Evolutionary conservation across 2,888 invertebrate species (phyloP).

Genomic region (Aspidiotus destructor): DNA sequence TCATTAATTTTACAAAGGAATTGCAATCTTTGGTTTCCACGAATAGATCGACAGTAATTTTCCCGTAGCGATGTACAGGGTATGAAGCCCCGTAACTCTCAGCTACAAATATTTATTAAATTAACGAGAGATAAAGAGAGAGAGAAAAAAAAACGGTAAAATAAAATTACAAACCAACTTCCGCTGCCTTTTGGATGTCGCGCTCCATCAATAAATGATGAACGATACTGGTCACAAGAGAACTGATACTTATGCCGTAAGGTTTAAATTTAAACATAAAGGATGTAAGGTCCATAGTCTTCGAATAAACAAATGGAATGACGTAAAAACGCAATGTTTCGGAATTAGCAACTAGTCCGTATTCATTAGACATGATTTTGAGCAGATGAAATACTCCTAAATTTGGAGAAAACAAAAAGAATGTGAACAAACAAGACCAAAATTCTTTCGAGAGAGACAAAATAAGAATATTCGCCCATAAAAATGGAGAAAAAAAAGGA

Average conservation of each 20-base stretch:
- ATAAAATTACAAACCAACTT: constrained; percentile 19
- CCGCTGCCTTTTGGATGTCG: constrained; percentile 53
- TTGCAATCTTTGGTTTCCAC: too few relatives aligned
- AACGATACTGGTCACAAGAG: constrained; percentile 53
- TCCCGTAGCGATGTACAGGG: too few relatives aligned
- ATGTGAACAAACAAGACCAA: too few relatives aligned
- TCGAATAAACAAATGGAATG: constrained; percentile 53
- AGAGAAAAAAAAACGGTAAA: not conserved
- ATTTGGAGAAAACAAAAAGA: too few relatives aligned
- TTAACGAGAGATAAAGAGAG: too few relatives aligned
- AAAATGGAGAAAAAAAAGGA: not conserved
- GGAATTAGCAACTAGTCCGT: constrained; percentile 44
- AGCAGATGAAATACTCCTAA: constrained; percentile 47
- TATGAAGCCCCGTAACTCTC: too few relatives aligned
- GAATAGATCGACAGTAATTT: too few relatives aligned
- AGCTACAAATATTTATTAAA: too few relatives aligned
- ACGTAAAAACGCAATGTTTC: constrained; percentile 68
- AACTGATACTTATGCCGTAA: constrained; percentile 49
- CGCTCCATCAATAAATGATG: constrained; percentile 50
- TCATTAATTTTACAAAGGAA: too few relatives aligned
- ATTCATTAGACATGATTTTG: not conserved
- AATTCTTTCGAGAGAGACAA: constrained; percentile 26
- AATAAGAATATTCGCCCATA: not conserved
- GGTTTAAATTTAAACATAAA: constrained; percentile 53
- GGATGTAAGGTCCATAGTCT: constrained; percentile 39